Percentiles rank a stretch among this genome's conserved stretches.
These are phyloP conservation scores for Pachycephala philippinensis DNA, from an alignment of 2,113 vertebrate species.

Conservation along the genomic window DNA sequence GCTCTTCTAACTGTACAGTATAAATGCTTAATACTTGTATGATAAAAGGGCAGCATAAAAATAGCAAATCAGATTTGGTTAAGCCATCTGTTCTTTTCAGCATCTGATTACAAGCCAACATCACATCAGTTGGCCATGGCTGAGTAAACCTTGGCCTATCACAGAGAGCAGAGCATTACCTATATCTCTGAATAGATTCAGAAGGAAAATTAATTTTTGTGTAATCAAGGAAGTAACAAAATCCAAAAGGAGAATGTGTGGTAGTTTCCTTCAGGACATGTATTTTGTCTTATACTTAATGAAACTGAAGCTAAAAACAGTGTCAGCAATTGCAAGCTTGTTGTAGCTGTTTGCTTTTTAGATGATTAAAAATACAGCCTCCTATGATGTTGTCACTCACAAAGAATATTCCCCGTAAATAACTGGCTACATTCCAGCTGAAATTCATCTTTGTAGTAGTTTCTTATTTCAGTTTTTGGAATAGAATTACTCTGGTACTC, in stretches of 20 bases:
- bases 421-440: background rate
- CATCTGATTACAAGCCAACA: constrained; percentile 46
- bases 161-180: background rate
- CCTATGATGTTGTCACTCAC: background rate
- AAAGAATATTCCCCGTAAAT: constrained; percentile 19
- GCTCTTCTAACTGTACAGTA: background rate
- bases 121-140: constrained; percentile 12
- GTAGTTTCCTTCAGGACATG: background rate
- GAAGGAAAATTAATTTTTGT: background rate
- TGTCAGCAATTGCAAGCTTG: constrained; percentile 11
- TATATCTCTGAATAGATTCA: constrained; percentile 3
- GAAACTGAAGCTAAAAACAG: constrained; percentile 5
- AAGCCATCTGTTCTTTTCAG: constrained; percentile 66
- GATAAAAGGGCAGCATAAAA: constrained; percentile 42
- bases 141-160: background rate
- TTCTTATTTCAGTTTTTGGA: constrained; percentile 18
- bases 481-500: background rate
- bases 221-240: constrained; percentile 41
- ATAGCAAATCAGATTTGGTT: constrained; percentile 65
- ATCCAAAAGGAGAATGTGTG: background rate
- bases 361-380: constrained; percentile 9
- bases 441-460: background rate
- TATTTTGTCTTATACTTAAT: constrained; percentile 22
- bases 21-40: constrained; percentile 17
- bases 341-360: constrained; percentile 40